Conservation (phyloP, 2,797 vertebrate species). For the Geotria australis region DNA sequence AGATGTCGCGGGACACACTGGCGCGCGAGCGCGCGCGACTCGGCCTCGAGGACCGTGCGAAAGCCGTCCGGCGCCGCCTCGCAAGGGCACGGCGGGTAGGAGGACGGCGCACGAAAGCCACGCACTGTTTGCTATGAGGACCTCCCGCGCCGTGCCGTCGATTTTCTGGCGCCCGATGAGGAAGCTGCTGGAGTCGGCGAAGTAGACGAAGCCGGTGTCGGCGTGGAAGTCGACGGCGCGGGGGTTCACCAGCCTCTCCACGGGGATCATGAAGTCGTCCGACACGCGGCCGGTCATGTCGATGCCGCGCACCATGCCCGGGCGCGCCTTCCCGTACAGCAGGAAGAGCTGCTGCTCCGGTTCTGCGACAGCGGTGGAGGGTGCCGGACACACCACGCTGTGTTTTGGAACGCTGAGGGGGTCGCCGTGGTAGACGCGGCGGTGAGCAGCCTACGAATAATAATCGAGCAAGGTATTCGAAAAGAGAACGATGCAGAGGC, state of each 20-base stretch:
- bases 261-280: slow-evolving; percentile 91
- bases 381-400: too few relatives aligned
- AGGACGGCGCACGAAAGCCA: background rate
- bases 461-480: too few relatives aligned
- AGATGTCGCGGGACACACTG: too few relatives aligned
- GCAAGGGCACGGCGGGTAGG: too few relatives aligned
- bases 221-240: slow-evolving; percentile 75
- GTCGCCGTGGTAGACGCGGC: too few relatives aligned
- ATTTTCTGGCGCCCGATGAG: slow-evolving; percentile 89
- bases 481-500: too few relatives aligned
- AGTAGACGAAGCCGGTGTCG: slow-evolving; percentile 72
- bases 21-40: too few relatives aligned
- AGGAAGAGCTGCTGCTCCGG: slow-evolving; percentile 81
- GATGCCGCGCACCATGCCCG: slow-evolving; percentile 83
- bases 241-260: slow-evolving; percentile 92
- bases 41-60: too few relatives aligned
- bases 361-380: slow-evolving; percentile 14
- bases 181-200: slow-evolving; percentile 75
- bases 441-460: too few relatives aligned
- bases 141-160: slow-evolving; percentile 61
- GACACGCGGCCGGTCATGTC: slow-evolving; percentile 70
- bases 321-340: slow-evolving; percentile 71
- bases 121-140: slow-evolving; percentile 62
- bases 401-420: background rate
- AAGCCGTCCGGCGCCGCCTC: too few relatives aligned